phyloP scores from a whole-genome alignment of 2,888 invertebrate species.

The Cryptus armator region DNA sequence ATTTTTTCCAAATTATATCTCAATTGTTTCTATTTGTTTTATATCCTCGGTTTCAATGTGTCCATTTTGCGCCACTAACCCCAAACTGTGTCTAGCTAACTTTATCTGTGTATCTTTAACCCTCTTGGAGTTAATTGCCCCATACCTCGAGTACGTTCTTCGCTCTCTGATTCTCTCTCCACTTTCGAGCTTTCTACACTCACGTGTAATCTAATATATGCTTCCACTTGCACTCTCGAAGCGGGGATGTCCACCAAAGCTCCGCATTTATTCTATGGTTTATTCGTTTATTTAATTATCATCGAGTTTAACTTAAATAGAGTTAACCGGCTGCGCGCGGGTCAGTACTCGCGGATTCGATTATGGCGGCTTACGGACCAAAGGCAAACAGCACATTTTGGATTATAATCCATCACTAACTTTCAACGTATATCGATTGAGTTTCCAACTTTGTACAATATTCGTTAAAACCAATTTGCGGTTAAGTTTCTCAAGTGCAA shows the following conservation, averaged over 20 bases:
- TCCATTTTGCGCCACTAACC: too few species aligned
- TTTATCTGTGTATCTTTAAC: too few species aligned
- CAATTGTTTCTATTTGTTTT: too few species aligned
- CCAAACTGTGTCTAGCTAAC: too few species aligned
- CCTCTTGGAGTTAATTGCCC: too few species aligned
- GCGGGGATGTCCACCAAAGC: background rate
- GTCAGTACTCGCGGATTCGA: background rate
- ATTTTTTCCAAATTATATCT: too few species aligned
- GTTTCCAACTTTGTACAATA: background rate
- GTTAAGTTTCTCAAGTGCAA: background rate
- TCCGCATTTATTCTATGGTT: background rate
- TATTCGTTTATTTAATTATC: slow-evolving; percentile 2
- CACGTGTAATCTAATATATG: background rate
- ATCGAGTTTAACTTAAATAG: background rate
- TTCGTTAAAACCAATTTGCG: background rate
- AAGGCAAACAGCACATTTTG: background rate
- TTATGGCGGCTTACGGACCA: background rate
- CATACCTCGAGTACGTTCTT: background rate
- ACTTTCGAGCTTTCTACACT: background rate
- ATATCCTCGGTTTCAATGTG: too few species aligned
- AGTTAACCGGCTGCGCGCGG: too few species aligned
- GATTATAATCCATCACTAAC: background rate
- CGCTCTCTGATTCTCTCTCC: background rate
- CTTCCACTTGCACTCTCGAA: background rate
- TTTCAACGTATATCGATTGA: background rate